Base-by-base conservation (phyloP, 2,888 invertebrate genomes). In the Shargacucullia verbasci region DNA sequence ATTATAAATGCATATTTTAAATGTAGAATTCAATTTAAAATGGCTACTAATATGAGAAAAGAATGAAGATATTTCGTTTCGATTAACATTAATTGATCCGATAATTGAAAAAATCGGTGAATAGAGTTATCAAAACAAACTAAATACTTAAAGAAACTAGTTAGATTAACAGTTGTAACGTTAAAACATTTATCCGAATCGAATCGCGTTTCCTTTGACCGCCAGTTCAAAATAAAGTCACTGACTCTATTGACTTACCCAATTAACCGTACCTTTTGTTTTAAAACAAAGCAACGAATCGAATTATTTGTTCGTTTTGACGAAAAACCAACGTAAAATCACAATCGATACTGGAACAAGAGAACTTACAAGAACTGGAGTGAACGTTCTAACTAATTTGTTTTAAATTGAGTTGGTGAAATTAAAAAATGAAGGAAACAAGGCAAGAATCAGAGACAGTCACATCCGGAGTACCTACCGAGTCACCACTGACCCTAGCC, bases 381-480 rank as follows among this genome's bases (percentile, higher is more conserved):
- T 85, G 82, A 86, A 84, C 78, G 84, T 80, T 82, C 84, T 79
- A 76, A 69, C 79, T 82, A 86, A 89, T 90, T 89, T 89, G 85
- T 88, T 88, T 89, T 85, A 84, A 88, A 88, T 87, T 85, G 88
- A 85, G 83, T 82, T 83, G 70, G 72, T 69, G 67, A 77, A 80
- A 81, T 78, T 72, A 81, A 81, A 84, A 83, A 85, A 81, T 70
- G 72, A 80, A 81, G 80, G 73, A 78, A 77, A 79, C 73, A 62
- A 62, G 72, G 72, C 76, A 40, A 65, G 55, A 64, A 59, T 60
- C 71, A 66, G 65, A 64, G 75, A 67, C 81, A 79, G 86, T 84
- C 85, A 85, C 83, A 90, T 91, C 91, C 91, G 91, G 87, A 82
- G 76, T 47, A 64, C 62, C 52, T 49, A 2, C 20, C 20, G 20